These are phyloP conservation scores for Euthynnus affinis DNA, from an alignment of 2,797 vertebrate species.

Conservation along the genomic window DNA sequence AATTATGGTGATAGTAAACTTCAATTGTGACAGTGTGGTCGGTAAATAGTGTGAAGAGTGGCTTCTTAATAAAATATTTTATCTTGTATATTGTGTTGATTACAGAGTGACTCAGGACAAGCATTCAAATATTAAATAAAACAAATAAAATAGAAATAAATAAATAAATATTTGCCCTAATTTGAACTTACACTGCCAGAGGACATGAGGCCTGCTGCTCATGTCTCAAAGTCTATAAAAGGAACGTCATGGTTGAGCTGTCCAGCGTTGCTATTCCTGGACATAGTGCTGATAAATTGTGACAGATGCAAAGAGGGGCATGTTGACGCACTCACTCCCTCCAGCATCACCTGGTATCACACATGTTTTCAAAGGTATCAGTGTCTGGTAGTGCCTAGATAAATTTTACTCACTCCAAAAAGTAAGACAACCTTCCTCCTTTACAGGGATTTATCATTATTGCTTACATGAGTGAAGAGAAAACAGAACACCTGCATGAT, in stretches of 20 bases:
- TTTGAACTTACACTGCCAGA: conserved; percentile 50
- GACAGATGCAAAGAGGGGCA: conserved; percentile 94
- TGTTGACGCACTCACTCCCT: conserved; percentile 78
- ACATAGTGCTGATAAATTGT: conserved; percentile 90
- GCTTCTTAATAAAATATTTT: not conserved
- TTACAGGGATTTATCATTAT: not conserved
- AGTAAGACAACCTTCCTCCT: not conserved
- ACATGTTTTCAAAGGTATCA: conserved; percentile 51
- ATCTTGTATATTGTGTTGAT: not conserved
- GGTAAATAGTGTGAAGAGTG: not conserved
- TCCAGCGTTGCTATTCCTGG: conserved; percentile 93
- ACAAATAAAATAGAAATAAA: not conserved
- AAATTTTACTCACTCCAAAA: not conserved
- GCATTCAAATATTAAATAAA: not conserved
- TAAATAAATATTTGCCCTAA: not conserved
- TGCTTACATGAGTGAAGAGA: conserved; percentile 1
- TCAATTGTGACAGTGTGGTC: not conserved
- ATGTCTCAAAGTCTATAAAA: conserved; percentile 92
- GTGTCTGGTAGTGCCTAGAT: conserved; percentile 16
- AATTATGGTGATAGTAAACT: not conserved
- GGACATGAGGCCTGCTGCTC: conserved; percentile 71
- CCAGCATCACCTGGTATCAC: conserved; percentile 61
- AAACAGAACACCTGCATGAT: not conserved
- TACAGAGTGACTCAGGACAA: not conserved
- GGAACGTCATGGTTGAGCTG: conserved; percentile 84